A percentile compares a stretch with the other conserved stretches of the same genome.
phyloP scores from a whole-genome alignment of 2,113 vertebrate genomes.

The Indicator indicator region DNA sequence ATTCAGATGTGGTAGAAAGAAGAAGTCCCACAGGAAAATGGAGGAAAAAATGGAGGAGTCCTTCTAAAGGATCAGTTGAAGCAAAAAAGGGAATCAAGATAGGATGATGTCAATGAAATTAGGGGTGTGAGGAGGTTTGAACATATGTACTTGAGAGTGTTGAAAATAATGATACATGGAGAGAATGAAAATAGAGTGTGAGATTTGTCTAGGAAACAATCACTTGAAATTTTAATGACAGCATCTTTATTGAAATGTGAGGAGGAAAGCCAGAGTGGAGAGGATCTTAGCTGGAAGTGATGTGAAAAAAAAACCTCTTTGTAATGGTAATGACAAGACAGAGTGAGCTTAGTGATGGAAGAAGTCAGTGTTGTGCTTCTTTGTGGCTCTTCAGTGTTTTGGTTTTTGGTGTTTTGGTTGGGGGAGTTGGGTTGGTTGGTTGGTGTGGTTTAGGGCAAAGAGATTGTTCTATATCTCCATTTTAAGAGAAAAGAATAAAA shows the following conservation, averaged over 20 bases:
- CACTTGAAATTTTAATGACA: neutral
- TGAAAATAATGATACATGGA: neutral
- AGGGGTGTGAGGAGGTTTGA: neutral
- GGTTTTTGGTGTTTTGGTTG: neutral
- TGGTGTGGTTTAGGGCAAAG: neutral
- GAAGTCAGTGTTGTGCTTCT: neutral
- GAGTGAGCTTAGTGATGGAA: neutral
- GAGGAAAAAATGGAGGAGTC: neutral
- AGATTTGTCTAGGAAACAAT: neutral
- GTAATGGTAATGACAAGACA: neutral
- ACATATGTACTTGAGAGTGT: neutral
- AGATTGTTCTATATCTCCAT: neutral
- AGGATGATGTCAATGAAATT: neutral
- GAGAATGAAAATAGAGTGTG: neutral
- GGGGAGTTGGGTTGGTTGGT: too few species aligned
- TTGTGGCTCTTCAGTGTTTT: neutral
- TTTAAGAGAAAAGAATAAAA: neutral
- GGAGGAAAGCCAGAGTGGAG: neutral
- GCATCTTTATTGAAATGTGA: neutral
- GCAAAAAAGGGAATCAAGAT: neutral
- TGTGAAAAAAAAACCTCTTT: neutral
- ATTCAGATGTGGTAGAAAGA: neutral
- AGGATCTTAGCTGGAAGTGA: neutral
- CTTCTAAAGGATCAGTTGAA: neutral
- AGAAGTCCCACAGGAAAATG: neutral